These are phyloP conservation scores for Cynocephalus volans DNA, from an alignment of 2,113 vertebrate genomes.

Conservation along the genomic window DNA sequence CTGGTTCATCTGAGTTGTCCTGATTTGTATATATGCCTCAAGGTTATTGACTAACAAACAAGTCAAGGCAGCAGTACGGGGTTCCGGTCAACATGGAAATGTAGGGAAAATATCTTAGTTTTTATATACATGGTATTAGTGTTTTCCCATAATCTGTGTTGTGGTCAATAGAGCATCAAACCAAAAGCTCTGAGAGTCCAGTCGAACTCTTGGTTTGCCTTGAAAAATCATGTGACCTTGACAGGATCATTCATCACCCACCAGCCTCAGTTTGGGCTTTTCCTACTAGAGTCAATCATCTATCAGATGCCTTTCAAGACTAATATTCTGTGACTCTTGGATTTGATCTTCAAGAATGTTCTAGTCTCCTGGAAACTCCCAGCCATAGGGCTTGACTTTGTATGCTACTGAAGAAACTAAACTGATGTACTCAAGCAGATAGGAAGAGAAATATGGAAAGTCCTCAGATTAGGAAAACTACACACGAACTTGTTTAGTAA, in stretches of 20 bases:
- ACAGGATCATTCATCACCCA: neutral
- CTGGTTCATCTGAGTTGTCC: constrained; percentile 19
- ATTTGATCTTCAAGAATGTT: neutral
- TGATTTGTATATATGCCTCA: neutral
- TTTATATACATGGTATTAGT: neutral
- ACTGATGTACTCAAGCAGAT: too few relatives aligned
- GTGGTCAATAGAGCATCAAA: neutral
- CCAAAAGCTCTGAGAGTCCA: neutral
- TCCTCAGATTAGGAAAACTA: neutral
- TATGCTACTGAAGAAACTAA: neutral
- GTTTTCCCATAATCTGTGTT: neutral
- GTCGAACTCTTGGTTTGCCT: constrained; percentile 5
- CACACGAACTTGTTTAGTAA: neutral
- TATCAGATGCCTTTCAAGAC: neutral
- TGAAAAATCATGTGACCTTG: neutral
- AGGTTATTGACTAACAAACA: constrained; percentile 54
- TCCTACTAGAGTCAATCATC: neutral
- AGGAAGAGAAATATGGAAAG: neutral
- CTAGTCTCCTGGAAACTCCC: neutral
- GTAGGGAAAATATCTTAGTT: neutral
- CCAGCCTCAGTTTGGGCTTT: neutral
- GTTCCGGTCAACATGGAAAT: constrained; percentile 27
- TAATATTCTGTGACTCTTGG: neutral
- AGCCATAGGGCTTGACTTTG: neutral
- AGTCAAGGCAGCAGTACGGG: neutral